phyloP scores from a whole-genome alignment of 2,797 vertebrate genomes.

The Sebastes diploproa region DNA sequence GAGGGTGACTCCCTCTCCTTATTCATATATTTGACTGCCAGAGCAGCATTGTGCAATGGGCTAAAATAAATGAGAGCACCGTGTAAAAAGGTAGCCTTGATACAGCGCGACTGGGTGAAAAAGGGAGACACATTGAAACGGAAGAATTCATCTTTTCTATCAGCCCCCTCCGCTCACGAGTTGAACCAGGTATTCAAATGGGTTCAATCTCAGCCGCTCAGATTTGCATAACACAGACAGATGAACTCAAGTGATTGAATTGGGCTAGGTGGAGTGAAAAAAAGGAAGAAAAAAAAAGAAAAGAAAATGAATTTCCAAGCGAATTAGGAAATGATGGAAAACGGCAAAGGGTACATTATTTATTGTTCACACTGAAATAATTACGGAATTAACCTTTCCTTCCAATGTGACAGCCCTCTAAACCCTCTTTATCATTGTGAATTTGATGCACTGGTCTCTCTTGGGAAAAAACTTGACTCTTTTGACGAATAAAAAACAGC shows the following conservation, averaged over 20 bases:
- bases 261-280: slow-evolving; percentile 70
- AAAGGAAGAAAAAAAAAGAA: slow-evolving; percentile 63
- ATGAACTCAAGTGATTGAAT: slow-evolving; percentile 85
- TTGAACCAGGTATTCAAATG: slow-evolving; percentile 79
- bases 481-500: slow-evolving; percentile 50
- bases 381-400: slow-evolving; percentile 75
- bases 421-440: slow-evolving; percentile 69
- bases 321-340: slow-evolving; percentile 75
- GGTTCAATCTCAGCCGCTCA: slow-evolving; percentile 79
- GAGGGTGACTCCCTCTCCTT: slow-evolving; percentile 52
- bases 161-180: slow-evolving; percentile 65
- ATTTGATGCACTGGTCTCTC: slow-evolving; percentile 61
- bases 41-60: slow-evolving; percentile 72
- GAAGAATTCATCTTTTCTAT: slow-evolving; percentile 79
- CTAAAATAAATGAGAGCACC: slow-evolving; percentile 78
- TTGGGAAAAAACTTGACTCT: slow-evolving; percentile 54
- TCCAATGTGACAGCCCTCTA: slow-evolving; percentile 60
- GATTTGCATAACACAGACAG: slow-evolving; percentile 83
- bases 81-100: slow-evolving; percentile 83
- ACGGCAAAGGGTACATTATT: slow-evolving; percentile 72
- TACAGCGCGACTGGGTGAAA: slow-evolving; percentile 71
- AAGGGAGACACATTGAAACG: slow-evolving; percentile 75
- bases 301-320: slow-evolving; percentile 78
- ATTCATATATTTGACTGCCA: slow-evolving; percentile 70
- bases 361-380: slow-evolving; percentile 79